Percentiles rank a stretch among this genome's conserved stretches.
These are phyloP conservation scores for Willowsia nigromaculata DNA, from an alignment of 2,888 invertebrate species.

Conservation along the genomic window DNA sequence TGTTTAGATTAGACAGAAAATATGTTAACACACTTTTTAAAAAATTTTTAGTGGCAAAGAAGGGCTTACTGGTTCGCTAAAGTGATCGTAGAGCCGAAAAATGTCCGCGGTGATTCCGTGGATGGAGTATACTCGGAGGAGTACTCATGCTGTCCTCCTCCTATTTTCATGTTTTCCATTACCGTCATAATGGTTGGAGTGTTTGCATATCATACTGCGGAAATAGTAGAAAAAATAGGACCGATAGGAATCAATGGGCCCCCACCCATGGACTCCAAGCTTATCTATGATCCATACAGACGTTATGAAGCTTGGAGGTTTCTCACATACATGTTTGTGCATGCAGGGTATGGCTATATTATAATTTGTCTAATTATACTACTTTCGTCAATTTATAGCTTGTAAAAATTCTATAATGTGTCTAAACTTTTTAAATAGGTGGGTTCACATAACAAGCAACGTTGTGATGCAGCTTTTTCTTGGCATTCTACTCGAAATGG, in stretches of 20 bases:
- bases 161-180: constrained; percentile 93
- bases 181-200: constrained; percentile 89
- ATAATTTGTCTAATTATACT: background rate
- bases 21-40: background rate
- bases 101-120: constrained; percentile 79
- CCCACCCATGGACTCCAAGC: constrained; percentile 89
- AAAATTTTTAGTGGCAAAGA: constrained; percentile 53
- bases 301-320: constrained; percentile 96
- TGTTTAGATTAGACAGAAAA: background rate
- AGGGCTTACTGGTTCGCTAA: constrained; percentile 70
- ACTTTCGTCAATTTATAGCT: background rate
- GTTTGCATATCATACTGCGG: constrained; percentile 82
- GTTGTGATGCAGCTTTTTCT: constrained; percentile 94
- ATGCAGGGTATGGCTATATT: constrained; percentile 86
- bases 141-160: constrained; percentile 93
- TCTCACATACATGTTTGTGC: constrained; percentile 97
- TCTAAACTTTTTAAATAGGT: constrained; percentile 82
- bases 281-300: constrained; percentile 93
- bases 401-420: background rate
- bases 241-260: constrained; percentile 82
- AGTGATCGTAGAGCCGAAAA: constrained; percentile 73
- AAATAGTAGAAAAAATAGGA: constrained; percentile 80
- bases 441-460: constrained; percentile 93
- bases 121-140: constrained; percentile 89
- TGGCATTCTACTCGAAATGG: constrained; percentile 97